A percentile compares a stretch with the other conserved stretches of the same genome.
Conservation (phyloP, 2,113 vertebrate genomes). For the Paedocypris sp. region DNA sequence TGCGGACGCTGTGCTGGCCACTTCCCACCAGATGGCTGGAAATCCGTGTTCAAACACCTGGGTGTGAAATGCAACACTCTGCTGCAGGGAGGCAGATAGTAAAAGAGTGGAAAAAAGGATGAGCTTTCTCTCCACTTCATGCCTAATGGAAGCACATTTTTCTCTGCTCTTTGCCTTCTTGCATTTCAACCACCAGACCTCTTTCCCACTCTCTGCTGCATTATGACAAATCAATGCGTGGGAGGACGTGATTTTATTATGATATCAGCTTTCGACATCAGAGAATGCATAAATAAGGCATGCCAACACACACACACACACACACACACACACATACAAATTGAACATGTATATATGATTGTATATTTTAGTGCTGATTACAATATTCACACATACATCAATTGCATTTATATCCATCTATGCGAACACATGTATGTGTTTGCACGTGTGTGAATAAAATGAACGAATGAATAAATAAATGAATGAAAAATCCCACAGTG, state of each 20-base stretch:
- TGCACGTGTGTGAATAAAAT: too few species aligned
- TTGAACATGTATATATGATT: too few species aligned
- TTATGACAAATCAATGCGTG: not conserved
- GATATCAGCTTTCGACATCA: not conserved
- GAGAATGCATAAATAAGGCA: not conserved
- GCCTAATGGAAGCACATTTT: not conserved
- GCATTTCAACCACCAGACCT: not conserved
- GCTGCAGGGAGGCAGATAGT: not conserved
- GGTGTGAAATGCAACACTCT: conserved; percentile 1
- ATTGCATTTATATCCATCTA: too few species aligned
- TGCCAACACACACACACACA: too few species aligned
- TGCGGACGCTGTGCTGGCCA: not conserved
- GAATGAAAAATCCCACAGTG: too few species aligned
- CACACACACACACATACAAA: too few species aligned
- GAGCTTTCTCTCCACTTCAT: not conserved
- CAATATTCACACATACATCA: not conserved
- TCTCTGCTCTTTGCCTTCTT: not conserved
- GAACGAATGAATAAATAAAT: too few species aligned
- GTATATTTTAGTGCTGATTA: too few species aligned
- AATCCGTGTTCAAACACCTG: conserved; percentile 6
- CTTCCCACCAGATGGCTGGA: not conserved
- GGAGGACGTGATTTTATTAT: not conserved
- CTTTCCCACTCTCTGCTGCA: not conserved
- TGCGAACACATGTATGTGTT: too few species aligned
- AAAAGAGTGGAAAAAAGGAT: not conserved